Conservation (phyloP, 2,797 vertebrate genomes). For the Gila robusta region DNA sequence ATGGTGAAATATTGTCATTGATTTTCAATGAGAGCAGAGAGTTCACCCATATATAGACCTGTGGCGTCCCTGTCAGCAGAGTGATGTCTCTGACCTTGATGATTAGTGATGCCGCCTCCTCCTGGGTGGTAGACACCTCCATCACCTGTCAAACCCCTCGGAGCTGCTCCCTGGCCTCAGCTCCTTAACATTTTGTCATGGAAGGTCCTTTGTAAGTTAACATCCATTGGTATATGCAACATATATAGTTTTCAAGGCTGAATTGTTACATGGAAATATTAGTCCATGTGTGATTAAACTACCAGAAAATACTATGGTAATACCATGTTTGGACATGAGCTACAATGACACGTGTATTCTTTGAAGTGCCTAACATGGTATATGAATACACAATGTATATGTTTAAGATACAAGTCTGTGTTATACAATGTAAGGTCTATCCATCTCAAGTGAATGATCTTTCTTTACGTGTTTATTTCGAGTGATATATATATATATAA, state of each 20-base stretch:
- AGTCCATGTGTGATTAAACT: not conserved
- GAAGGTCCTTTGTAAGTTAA: conserved; percentile 9
- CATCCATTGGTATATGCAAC: not conserved
- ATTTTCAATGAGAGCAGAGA: conserved; percentile 78
- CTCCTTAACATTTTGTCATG: not conserved
- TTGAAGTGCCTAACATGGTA: not conserved
- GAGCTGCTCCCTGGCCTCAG: conserved; percentile 10
- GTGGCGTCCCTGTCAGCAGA: conserved; percentile 47
- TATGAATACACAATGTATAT: not conserved
- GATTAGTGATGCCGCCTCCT: conserved; percentile 51
- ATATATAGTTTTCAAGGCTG: not conserved
- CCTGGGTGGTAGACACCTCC: conserved; percentile 67
- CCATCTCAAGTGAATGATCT: too few species aligned
- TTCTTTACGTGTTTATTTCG: too few species aligned
- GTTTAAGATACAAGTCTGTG: not conserved
- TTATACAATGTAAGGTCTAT: too few species aligned
- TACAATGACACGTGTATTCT: not conserved
- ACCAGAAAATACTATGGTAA: not conserved
- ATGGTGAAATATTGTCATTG: conserved; percentile 77
- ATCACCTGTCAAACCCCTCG: conserved; percentile 49
- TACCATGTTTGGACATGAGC: not conserved
- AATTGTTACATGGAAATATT: not conserved
- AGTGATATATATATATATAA: too few species aligned
- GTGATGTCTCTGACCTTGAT: conserved; percentile 39
- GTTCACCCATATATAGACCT: conserved; percentile 63